Evolutionary conservation across 2,113 vertebrate species (phyloP).

Genomic region (Acanthochromis polyacanthus): DNA sequence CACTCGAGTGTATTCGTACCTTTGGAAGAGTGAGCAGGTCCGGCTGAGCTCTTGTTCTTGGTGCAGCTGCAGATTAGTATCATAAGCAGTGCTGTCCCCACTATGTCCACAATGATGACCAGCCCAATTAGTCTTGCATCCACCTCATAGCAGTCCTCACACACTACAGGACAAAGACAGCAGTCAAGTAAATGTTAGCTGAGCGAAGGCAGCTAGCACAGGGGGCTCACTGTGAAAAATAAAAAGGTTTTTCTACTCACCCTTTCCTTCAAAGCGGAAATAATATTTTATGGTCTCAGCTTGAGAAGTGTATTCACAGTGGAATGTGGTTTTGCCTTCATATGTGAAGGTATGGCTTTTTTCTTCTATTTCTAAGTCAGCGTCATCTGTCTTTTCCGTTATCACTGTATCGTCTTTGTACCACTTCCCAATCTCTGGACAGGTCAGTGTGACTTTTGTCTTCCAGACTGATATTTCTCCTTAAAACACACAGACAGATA

Average conservation of each 20-base stretch:
- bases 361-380: too few relatives aligned
- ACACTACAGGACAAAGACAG: constrained; percentile 57
- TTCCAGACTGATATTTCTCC: background rate
- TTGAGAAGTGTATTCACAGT: background rate
- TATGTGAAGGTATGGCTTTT: accelerated
- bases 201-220: background rate
- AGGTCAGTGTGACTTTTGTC: accelerated
- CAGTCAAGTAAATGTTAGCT: background rate
- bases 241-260: constrained; percentile 55
- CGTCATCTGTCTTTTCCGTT: accelerated
- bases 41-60: constrained; percentile 27
- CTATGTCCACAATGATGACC: constrained; percentile 33
- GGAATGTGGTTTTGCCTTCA: accelerated
- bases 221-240: accelerated
- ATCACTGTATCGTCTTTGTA: accelerated
- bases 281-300: accelerated
- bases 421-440: accelerated
- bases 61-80: constrained; percentile 51
- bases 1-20: background rate
- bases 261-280: constrained; percentile 75
- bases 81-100: constrained; percentile 59
- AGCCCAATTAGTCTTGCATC: accelerated
- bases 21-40: accelerated
- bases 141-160: constrained; percentile 76
- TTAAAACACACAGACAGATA: background rate